A percentile compares a stretch with the other conserved stretches of the same genome.
Conservation (phyloP, 2,113 vertebrate species). For the Centrocercus urophasianus region DNA sequence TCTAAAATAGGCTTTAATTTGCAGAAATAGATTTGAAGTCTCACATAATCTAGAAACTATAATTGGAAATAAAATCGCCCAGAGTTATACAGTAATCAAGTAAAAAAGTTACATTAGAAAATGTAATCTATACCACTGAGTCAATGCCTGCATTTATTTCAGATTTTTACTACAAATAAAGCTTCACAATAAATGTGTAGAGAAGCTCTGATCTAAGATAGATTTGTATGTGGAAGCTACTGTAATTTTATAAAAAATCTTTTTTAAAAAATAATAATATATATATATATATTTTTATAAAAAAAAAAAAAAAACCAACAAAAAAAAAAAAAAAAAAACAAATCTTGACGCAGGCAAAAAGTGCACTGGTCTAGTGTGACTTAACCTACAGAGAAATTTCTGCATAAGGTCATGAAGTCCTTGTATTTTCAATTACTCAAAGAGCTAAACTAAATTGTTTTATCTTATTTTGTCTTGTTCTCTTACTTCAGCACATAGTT, state of each 20-base stretch:
- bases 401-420: background rate
- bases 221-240: background rate
- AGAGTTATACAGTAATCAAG: background rate
- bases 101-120: background rate
- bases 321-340: background rate
- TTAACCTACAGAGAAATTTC: background rate
- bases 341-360: background rate
- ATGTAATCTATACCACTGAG: background rate
- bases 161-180: background rate
- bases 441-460: background rate
- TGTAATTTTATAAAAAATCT: background rate
- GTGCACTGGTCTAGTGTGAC: background rate
- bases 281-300: background rate
- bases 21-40: background rate
- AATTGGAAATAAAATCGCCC: background rate
- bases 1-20: background rate
- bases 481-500: background rate
- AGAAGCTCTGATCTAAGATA: background rate
- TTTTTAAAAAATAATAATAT: background rate
- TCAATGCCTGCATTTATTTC: background rate
- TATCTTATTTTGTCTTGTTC: fast-evolving
- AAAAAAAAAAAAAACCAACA: conserved; percentile 11
- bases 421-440: background rate
- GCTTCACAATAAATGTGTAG: background rate
- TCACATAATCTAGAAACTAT: background rate